Conservation (phyloP, 2,113 vertebrate genomes). For the human region DNA sequence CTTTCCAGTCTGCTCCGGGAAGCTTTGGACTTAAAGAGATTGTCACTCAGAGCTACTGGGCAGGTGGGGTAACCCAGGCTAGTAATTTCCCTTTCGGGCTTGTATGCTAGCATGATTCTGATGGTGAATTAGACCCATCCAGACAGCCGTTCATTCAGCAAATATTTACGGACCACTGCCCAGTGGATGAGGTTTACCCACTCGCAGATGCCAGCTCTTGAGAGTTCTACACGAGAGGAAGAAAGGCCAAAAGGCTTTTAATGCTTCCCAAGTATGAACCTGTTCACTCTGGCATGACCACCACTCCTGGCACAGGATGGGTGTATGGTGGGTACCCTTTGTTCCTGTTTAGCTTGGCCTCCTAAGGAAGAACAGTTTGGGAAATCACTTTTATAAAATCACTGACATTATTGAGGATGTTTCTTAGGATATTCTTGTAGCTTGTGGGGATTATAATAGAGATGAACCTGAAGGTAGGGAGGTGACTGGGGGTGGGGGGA, state of each 20-base stretch:
- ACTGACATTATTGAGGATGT: neutral
- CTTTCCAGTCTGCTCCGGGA: neutral
- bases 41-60: neutral
- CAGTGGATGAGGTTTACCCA: slow-evolving; percentile 1
- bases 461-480: too few relatives aligned
- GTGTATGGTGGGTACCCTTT: accelerated
- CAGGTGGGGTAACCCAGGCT: neutral
- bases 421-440: neutral
- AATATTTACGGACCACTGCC: slow-evolving; percentile 48
- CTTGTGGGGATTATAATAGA: neutral
- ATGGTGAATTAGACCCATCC: neutral
- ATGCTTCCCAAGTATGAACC: neutral
- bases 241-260: slow-evolving; percentile 5
- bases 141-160: neutral
- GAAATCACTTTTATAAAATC: neutral
- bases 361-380: neutral
- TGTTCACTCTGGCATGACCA: neutral
- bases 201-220: neutral
- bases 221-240: neutral
- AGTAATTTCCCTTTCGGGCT: neutral
- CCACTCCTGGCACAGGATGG: accelerated
- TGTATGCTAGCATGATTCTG: neutral
- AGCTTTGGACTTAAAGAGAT: neutral
- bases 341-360: neutral
- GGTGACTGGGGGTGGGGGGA: too few relatives aligned